Base-by-base conservation (phyloP, 2,888 invertebrate species). In the Idaea biselata region DNA sequence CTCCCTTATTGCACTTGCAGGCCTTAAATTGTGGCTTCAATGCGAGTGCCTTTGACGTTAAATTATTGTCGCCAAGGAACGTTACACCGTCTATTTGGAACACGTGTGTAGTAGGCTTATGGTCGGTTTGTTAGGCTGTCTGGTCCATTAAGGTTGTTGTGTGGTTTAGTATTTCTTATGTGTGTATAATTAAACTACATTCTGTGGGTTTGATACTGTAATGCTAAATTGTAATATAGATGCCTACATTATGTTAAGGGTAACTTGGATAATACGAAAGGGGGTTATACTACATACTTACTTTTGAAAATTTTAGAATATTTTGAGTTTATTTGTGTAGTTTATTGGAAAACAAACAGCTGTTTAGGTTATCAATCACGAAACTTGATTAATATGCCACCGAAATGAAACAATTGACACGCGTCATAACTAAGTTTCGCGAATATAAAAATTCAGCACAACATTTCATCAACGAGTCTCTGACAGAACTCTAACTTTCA, bases 1-100 rank as follows among this genome's bases (percentile, higher is more conserved):
- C 84, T 87, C 88, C 89, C 88, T 90, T 92, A 91, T 90, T 88
- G 88, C 91, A 86, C 80, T 80, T 44, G 44, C 44, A 44, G 90
- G 87, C 87, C 90, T 90, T 92, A 92, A 91, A 91, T 92, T 88
- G 91, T 87, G 91, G 91, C 90, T 89, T 89, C 88, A 90, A 91
- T 91, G 91, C 91, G 89, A 86, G 88, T 88, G 89, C 85, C 82
- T 76, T 80, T 87, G 91, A 91, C 89, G 85, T 88, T 89, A 90
- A 92, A 89, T 91, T 92, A 92, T 91, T 88, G 90, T 89, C 86
- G 79, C 86, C 80, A 81, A 83, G 84, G 81, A 83, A 85, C 86
- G 86, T 85, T 83, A 88, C 88, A 86, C 88, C 82, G 86, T 81
- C 84, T 81, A 44, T 78, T 75, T 68, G 70, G 77, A 76, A 84